Evolutionary conservation across 2,113 vertebrate genomes (phyloP).

Genomic region (Eurystomus gularis): DNA sequence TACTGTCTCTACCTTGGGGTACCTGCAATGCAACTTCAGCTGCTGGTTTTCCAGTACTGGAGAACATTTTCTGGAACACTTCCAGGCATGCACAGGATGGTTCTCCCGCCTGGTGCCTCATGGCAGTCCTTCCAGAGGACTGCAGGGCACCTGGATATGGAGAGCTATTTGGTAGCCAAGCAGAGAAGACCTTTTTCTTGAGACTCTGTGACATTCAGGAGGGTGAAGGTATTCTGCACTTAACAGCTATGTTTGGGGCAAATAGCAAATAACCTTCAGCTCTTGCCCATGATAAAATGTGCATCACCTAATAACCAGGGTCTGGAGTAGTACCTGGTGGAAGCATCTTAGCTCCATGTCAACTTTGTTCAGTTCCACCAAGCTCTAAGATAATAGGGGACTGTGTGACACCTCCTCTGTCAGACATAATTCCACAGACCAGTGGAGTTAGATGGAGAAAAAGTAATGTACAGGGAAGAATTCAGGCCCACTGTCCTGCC

Average conservation of each 20-base stretch:
- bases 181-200: neutral
- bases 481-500: neutral
- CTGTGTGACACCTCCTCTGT: neutral
- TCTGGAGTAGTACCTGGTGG: neutral
- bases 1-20: neutral
- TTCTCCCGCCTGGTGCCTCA: too few species aligned
- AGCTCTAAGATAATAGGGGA: neutral
- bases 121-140: too few species aligned
- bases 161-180: fast-evolving
- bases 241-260: neutral
- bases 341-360: neutral
- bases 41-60: neutral
- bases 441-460: neutral
- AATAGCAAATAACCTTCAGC: neutral
- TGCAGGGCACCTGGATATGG: neutral
- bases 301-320: neutral
- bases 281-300: neutral
- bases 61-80: too few species aligned
- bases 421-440: neutral
- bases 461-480: neutral
- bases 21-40: neutral
- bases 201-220: neutral
- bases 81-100: too few species aligned
- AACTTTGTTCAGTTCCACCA: neutral
- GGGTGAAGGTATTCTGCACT: neutral